Base-by-base conservation (phyloP, 2,888 invertebrate genomes). In the Agonopterix arenella region DNA sequence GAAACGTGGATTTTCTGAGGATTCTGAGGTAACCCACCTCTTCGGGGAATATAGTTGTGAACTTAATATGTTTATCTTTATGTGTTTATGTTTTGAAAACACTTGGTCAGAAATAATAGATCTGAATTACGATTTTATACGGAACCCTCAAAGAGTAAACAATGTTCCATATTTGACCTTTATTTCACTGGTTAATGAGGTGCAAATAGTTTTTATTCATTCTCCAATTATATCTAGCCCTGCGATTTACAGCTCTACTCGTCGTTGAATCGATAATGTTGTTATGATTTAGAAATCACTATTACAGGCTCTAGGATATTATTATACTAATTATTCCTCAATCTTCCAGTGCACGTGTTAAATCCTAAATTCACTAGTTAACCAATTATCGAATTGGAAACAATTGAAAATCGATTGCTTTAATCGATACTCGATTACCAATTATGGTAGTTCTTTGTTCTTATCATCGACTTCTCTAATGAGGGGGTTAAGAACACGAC, bases 401-500 rank as follows among this genome's bases (percentile, higher is more conserved):
- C 46, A 46, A 16, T 38, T 46, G 28, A 28, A 44, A 44, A 44
- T 9, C 44, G 9, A 44, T 18, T 44, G 44, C 18, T n/a, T 44
- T 10, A 28, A 28, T 28, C 28, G 28, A 28, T 28, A 28, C 28
- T 7, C 28, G 28, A 28, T 28, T 28, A 55, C 60, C 64, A 67
- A 71, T 76, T 66, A 72, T 61, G 50, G 60, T 28, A 60, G 64
- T 52, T 59, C 70, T 70, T 75, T 76, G 76, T 78, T 75, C 68
- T 73, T 73, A 73, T 73, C 70, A 73, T 73, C 71, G 66, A 57
- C 55, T 66, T 54, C 49, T 64, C 59, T 80, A 81, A 81, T 78
- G 57, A 73, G 59, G 53, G 71, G 73, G 63, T 75, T 66, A 62
- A 48, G 49, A 62, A 59, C 53, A 54, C 52, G 47, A 52, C 11